Evolutionary conservation across 2,113 vertebrate genomes (phyloP).

Genomic region (Gopherus evgoodei): DNA sequence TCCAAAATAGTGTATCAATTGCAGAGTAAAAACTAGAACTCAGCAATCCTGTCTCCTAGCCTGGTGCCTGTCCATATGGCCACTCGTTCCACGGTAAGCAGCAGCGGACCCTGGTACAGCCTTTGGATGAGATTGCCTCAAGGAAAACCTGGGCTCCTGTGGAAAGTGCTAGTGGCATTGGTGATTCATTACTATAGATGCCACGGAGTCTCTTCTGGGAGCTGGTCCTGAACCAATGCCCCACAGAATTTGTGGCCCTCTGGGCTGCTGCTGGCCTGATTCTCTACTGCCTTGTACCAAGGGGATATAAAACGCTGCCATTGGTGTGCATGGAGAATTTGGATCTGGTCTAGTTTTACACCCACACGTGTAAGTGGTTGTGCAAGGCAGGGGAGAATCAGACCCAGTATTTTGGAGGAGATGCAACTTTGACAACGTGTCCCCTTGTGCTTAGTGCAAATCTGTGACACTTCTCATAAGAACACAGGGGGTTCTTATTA

Average conservation of each 20-base stretch:
- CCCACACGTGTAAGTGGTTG: background rate
- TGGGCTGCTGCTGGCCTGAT: accelerated
- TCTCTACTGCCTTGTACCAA: background rate
- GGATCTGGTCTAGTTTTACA: background rate
- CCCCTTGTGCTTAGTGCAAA: background rate
- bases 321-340: background rate
- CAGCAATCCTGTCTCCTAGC: too few relatives aligned
- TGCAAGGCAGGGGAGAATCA: background rate
- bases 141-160: background rate
- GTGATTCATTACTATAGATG: background rate
- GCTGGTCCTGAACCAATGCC: background rate
- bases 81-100: background rate
- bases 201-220: background rate
- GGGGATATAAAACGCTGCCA: background rate
- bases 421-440: background rate
- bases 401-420: background rate
- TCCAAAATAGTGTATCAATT: too few relatives aligned
- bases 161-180: background rate
- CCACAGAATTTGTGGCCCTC: background rate
- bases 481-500: background rate
- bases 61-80: too few relatives aligned
- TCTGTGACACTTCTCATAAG: accelerated
- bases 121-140: background rate
- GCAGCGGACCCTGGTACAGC: too few relatives aligned
- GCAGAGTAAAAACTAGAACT: too few relatives aligned